phyloP scores from a whole-genome alignment of 92 coral and sea anemone species.

The Palythoa grandiflora region DNA sequence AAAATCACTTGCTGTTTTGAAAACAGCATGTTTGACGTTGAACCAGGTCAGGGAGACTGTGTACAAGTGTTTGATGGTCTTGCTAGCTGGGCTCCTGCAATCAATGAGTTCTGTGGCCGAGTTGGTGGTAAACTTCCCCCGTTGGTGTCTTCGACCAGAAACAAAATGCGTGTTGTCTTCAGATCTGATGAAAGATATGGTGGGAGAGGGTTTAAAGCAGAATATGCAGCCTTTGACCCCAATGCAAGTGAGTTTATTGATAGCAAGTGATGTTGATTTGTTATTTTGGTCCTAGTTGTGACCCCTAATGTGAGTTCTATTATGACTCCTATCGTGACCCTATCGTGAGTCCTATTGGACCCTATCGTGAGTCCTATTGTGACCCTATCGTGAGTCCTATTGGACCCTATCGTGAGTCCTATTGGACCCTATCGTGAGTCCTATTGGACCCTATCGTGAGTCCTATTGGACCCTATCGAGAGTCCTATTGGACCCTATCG shows the following conservation, averaged over 20 bases:
- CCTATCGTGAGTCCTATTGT: too few species aligned
- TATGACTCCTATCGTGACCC: too few species aligned
- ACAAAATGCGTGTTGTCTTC: constrained; percentile 86
- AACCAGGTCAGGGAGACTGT: constrained; percentile 64
- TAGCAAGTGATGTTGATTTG: too few species aligned
- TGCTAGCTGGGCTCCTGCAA: constrained; percentile 83
- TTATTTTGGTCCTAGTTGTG: too few species aligned
- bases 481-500: too few species aligned
- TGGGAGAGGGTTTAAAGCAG: constrained; percentile 84
- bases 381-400: too few species aligned
- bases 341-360: too few species aligned
- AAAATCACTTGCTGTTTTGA: neutral
- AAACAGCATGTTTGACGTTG: constrained; percentile 48
- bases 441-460: too few species aligned
- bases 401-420: too few species aligned
- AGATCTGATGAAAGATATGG: constrained; percentile 66
- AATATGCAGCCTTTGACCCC: constrained; percentile 57
- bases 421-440: too few species aligned
- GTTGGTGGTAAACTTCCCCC: constrained; percentile 44
- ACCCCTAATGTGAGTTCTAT: too few species aligned
- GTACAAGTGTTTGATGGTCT: constrained; percentile 83
- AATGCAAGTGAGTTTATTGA: constrained; percentile 41
- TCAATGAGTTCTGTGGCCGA: constrained; percentile 78
- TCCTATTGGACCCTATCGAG: too few species aligned
- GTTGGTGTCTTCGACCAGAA: constrained; percentile 56